Base-by-base conservation (phyloP, 2,113 vertebrate species). In the Manacus vitellinus region DNA sequence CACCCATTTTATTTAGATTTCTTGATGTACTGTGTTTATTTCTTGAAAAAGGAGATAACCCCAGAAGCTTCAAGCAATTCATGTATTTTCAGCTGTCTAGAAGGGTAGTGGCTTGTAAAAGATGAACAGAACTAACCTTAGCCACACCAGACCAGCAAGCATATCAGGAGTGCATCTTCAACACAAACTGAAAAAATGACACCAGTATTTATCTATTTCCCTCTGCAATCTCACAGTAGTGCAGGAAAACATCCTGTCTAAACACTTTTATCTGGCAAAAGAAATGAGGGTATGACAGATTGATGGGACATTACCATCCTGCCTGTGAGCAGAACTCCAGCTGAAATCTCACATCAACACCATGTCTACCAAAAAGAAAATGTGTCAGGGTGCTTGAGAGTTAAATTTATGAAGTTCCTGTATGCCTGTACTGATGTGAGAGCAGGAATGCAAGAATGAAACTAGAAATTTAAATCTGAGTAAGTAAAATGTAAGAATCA, bases 71-170 rank as follows among this genome's bases (percentile, higher is more conserved):
- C 41, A 81, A 90, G 47, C 41, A 68, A 8, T 27, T 67, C 4
- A 46, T 14, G 2, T 46, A 35, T 80, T 93, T 88, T 67, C 63
- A 71, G 65, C 43, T 93, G 52, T 46, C 43, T 85, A 43, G 68
- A 86, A 95, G 41, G 12, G 10, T 2, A 83, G 20, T 17, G 31
- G 37, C 46, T 68, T 47, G 19, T 19, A 20, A 30, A 70, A 84
- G 21, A 46, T 16, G 31, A 88, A 81, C 12, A 71, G 55, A 80
- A 86, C 9, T 73, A 52, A 70, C 35, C 28, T 80, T 19, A 65
- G 33, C 11, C 20, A 44, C 4, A 2, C 18, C 47, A 71, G 37
- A 46, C 43, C 4, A 4, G 35, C 43, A 59, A 66, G 24, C 0
- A 0, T 24, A 73, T 33, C 55, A 19, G 30, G 4, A 85, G 33